Evolutionary conservation across 2,888 invertebrate species (phyloP), one percentile per base, ranked within the genome.

Genomic region (Brachyopa scutellaris): DNA sequence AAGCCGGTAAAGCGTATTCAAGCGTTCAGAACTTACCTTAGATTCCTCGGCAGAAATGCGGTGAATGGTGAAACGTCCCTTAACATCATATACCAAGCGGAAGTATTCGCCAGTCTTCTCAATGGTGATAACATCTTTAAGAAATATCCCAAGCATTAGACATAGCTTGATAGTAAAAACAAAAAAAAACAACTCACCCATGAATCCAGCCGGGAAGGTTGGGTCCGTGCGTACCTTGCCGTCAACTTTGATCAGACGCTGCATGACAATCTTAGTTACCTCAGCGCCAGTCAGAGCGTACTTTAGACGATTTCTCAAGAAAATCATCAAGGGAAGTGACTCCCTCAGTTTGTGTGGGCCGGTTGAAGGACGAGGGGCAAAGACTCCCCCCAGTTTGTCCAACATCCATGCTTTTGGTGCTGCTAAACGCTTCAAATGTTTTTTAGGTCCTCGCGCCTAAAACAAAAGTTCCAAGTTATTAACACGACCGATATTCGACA

Each of bases 351-450:
- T 99, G 93, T 99, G 99, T 78, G 99, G 99, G 74, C 99, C 99
- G 85, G 97, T 96, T 89, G 97, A 97, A 84, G 99, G 99, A 88
- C 98, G 95, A 84, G 99, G 99, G 86, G 99, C 99, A 90, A 97
- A 99, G 76, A 97, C 97, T 89, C 99, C 99, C 85, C 98, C 97
- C 88, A 99, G 92, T 92, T 99, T 99, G 93, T 99, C 99, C 94
- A 99, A 94, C 99, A 99, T 99, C 99, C 99, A 99, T 96, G 99
- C 97, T 92, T 98, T 99, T 8, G 99, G 99, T 78, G 99, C 99
- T 91, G 97, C 95, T 89, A 99, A 93, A 92, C 99, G 98, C 95
- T 99, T 99, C 93, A 99, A 93, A 93, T 99, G 99, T 93, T 99
- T 99, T 92, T 98, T 99, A 49, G 98, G 99, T 91, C 99, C 99